Percentiles rank a stretch among this genome's conserved stretches.
Conservation (phyloP, 1,140 invertebrate species). For the Trichonephila inaurata region DNA sequence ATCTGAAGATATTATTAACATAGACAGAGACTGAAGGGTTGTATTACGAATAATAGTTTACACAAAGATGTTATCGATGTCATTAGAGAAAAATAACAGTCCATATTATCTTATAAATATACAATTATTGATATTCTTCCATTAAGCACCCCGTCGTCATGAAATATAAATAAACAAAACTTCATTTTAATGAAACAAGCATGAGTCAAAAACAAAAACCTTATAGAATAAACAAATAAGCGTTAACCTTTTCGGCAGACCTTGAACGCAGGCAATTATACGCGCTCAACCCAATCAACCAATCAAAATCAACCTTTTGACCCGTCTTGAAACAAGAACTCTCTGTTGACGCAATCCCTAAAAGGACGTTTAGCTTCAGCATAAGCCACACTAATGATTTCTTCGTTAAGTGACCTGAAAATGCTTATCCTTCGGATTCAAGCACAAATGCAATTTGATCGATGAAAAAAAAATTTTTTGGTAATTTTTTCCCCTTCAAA, state of each 20-base stretch:
- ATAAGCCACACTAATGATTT: no score
- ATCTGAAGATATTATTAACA: no score
- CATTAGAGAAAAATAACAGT: not conserved
- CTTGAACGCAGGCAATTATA: conserved; percentile 1
- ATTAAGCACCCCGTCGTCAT: not conserved
- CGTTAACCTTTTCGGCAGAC: not conserved
- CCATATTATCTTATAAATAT: not conserved
- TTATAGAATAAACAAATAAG: not conserved
- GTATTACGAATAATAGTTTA: no score
- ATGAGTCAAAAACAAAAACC: not conserved
- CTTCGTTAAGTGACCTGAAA: no score
- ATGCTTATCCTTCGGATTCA: no score
- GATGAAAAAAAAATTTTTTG: no score
- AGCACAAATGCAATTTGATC: no score
- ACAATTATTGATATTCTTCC: not conserved
- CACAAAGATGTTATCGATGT: no score
- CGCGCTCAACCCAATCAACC: conserved; percentile 16
- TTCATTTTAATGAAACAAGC: not conserved
- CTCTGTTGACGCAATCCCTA: not conserved
- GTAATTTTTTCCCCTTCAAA: no score
- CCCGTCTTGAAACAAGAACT: not conserved
- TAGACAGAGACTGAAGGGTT: no score
- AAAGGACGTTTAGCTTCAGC: no score
- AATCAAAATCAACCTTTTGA: conserved; percentile 27
- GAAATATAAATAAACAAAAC: not conserved